These are phyloP conservation scores for Epinephelus cyanopodus DNA, from an alignment of 2,113 vertebrate genomes.

Conservation along the genomic window DNA sequence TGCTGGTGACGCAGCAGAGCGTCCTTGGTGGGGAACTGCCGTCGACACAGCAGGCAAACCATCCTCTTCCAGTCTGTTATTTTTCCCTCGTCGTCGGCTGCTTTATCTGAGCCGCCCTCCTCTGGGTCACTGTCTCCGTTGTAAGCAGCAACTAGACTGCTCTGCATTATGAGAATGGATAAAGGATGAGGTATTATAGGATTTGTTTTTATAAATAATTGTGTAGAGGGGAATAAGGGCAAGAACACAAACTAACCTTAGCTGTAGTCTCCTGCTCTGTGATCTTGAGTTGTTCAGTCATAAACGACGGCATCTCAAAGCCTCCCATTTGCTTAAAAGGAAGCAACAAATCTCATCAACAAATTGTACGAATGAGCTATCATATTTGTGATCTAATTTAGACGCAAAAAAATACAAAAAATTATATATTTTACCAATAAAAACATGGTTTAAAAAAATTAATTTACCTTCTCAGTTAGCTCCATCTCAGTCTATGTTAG, in stretches of 20 bases:
- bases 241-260: conserved; percentile 51
- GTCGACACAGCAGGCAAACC: conserved; percentile 92
- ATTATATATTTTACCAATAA: too few species aligned
- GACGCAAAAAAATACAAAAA: not conserved
- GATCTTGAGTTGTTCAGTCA: conserved; percentile 85
- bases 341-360: not conserved
- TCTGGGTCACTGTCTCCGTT: conserved; percentile 92
- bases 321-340: conserved; percentile 80
- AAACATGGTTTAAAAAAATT: too few species aligned
- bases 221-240: not conserved
- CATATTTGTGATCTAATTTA: not conserved
- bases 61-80: conserved; percentile 94
- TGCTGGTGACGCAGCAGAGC: conserved; percentile 93
- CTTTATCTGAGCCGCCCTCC: conserved; percentile 82
- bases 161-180: conserved; percentile 72
- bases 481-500: not conserved
- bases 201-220: not conserved
- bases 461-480: not conserved
- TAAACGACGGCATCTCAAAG: conserved; percentile 86
- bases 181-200: not conserved
- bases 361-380: not conserved
- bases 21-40: conserved; percentile 94
- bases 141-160: conserved; percentile 88
- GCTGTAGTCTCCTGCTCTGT: conserved; percentile 85
- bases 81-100: conserved; percentile 88